Conservation (phyloP, 1,140 invertebrate genomes). For the Trachelipus rathkii region DNA sequence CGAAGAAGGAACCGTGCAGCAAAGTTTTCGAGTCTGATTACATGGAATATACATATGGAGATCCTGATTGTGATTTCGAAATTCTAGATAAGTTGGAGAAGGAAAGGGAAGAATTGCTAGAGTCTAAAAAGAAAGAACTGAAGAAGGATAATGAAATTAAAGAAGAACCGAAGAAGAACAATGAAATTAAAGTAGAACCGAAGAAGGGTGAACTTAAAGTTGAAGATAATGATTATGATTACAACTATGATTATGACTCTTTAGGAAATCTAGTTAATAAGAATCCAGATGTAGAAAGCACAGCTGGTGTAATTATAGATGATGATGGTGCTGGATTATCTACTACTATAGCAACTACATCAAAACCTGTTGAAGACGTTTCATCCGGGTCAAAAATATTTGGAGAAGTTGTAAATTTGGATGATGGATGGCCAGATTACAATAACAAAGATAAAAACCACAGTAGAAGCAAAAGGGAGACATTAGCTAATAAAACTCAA, state of each 20-base stretch:
- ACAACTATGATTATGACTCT: constrained; percentile 21
- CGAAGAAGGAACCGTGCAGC: background rate
- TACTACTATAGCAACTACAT: background rate
- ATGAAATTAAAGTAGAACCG: too few relatives aligned
- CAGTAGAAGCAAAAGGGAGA: background rate
- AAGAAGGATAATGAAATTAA: background rate
- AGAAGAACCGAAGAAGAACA: background rate
- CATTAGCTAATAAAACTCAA: background rate
- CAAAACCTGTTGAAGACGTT: background rate
- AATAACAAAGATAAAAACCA: background rate
- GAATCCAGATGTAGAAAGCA: background rate
- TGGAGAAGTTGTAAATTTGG: background rate
- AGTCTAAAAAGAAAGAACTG: background rate
- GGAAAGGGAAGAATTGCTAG: background rate
- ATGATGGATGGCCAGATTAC: constrained; percentile 38
- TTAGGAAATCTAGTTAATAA: constrained; percentile 22
- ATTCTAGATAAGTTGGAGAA: background rate
- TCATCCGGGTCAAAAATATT: background rate
- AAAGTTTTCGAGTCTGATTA: constrained; percentile 17
- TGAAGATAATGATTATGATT: constrained; percentile 17
- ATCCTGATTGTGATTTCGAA: constrained; percentile 28
- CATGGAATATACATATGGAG: constrained; percentile 41
- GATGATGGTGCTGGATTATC: background rate
- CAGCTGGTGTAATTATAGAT: background rate
- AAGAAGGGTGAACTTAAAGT: too few relatives aligned